A percentile compares a stretch with the other conserved stretches of the same genome.
Evolutionary conservation across 2,797 vertebrate species (phyloP).

Genomic region (Artibeus lituratus): DNA sequence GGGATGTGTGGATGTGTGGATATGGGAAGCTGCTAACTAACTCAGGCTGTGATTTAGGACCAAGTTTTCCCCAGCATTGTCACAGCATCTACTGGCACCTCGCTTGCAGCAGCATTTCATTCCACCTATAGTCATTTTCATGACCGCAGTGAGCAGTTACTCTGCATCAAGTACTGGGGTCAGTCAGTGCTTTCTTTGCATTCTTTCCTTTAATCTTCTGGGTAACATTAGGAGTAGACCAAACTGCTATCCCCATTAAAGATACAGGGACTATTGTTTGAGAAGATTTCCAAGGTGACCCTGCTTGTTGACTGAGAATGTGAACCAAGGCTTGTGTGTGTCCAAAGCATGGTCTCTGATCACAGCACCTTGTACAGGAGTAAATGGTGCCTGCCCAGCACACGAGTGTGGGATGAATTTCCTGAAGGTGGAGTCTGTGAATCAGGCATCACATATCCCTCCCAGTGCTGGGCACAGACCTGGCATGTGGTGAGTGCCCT

Average conservation of each 20-base stretch:
- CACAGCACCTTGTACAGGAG: rapidly evolving
- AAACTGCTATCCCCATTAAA: neutral
- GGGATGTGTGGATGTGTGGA: rapidly evolving
- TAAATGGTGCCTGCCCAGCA: neutral
- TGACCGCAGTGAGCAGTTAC: neutral
- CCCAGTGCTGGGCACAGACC: neutral
- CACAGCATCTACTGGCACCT: neutral
- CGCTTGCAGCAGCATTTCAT: neutral
- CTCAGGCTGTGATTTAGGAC: neutral
- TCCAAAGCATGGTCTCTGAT: neutral
- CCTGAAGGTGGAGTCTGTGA: neutral
- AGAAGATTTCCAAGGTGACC: neutral
- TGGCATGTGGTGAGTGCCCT: neutral
- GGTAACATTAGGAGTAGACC: neutral
- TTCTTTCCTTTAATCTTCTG: neutral
- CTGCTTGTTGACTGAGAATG: neutral
- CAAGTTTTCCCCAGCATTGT: neutral
- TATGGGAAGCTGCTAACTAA: neutral
- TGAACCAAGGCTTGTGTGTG: neutral
- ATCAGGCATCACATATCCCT: neutral
- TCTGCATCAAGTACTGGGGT: neutral
- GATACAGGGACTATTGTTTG: neutral
- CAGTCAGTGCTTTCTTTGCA: neutral
- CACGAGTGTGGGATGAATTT: neutral
- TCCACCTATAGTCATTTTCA: neutral